These are phyloP conservation scores for Gymnoscopelus microlampas DNA, from an alignment of 2,797 vertebrate genomes.

Conservation along the genomic window DNA sequence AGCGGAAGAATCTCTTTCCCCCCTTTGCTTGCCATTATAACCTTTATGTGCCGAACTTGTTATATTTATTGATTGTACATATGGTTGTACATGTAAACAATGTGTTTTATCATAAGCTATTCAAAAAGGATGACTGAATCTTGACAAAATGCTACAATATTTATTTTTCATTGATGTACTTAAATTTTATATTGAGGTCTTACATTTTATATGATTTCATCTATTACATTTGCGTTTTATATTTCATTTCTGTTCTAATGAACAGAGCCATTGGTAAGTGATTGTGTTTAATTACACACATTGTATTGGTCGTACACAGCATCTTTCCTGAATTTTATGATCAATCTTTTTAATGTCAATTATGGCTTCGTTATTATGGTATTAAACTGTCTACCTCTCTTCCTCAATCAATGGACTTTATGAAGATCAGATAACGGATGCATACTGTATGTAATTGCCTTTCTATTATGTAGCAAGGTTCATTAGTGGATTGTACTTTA, in stretches of 20 bases:
- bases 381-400: conserved; percentile 3
- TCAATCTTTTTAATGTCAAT: neutral
- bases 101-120: neutral
- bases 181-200: too few relatives aligned
- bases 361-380: neutral
- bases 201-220: neutral
- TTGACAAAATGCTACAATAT: neutral
- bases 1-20: conserved; percentile 69
- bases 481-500: conserved; percentile 10
- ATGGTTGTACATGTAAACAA: conserved; percentile 2
- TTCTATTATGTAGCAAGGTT: conserved; percentile 2
- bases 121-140: neutral
- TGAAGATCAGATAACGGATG: conserved; percentile 21
- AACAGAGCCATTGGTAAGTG: neutral
- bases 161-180: neutral
- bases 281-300: neutral
- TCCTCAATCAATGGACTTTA: conserved; percentile 1
- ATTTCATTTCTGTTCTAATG: neutral
- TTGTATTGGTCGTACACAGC: neutral
- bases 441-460: neutral
- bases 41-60: conserved; percentile 33
- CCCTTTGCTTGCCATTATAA: conserved; percentile 42
- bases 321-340: neutral
- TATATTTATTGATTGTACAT: conserved; percentile 36
- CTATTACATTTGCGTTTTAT: neutral